Evolutionary conservation across 2,113 vertebrate genomes (phyloP).

Genomic region (Emydura subglobosa): DNA sequence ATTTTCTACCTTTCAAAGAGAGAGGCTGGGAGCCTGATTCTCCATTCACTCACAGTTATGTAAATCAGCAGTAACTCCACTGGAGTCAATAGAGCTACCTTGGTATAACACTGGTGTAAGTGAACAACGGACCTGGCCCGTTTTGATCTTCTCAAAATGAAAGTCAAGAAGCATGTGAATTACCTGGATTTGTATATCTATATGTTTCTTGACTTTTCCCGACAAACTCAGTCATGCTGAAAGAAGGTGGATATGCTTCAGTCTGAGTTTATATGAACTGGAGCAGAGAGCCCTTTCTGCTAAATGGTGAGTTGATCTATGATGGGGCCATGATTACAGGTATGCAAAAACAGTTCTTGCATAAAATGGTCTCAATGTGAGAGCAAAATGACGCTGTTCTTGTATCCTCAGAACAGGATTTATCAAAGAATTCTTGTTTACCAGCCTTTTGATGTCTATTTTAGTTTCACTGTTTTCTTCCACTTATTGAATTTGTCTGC

Average conservation of each 20-base stretch:
- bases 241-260: not conserved
- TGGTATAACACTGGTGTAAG: not conserved
- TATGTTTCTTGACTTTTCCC: not conserved
- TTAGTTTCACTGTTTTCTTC: not conserved
- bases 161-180: not conserved
- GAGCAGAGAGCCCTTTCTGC: not conserved
- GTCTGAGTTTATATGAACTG: not conserved
- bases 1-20: not conserved
- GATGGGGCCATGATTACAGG: not conserved
- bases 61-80: not conserved
- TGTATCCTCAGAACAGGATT: rapidly evolving
- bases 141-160: not conserved
- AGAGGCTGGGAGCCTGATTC: not conserved
- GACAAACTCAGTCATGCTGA: not conserved
- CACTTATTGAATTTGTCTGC: not conserved
- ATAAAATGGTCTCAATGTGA: rapidly evolving
- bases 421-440: rapidly evolving
- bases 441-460: not conserved
- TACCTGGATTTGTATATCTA: not conserved
- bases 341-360: not conserved
- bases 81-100: not conserved
- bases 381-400: not conserved
- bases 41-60: rapidly evolving
- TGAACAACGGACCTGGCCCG: not conserved
- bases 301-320: not conserved